Percentiles rank a stretch among this genome's conserved stretches.
These are phyloP conservation scores for Macrobrachium rosenbergii DNA, from an alignment of 1,140 invertebrate species.

Conservation along the genomic window DNA sequence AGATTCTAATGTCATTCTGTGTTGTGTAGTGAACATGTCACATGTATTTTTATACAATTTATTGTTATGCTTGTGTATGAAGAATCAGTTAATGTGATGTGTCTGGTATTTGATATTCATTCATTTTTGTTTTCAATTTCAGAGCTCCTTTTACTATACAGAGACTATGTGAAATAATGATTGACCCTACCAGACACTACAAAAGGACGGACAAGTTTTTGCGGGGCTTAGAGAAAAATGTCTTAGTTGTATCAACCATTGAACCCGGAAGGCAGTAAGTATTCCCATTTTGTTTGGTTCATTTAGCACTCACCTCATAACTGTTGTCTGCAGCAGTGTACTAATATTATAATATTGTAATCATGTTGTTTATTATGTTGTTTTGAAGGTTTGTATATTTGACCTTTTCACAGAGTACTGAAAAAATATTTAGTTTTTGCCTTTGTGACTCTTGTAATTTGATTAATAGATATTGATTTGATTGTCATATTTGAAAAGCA, in stretches of 20 bases:
- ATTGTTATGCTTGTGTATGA: background rate
- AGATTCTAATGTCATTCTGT: too few relatives aligned
- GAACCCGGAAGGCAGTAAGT: conserved; percentile 72
- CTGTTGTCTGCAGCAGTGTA: too few relatives aligned
- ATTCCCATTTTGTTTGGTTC: background rate
- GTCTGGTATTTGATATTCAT: conserved; percentile 18
- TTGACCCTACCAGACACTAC: conserved; percentile 92
- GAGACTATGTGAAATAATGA: conserved; percentile 92
- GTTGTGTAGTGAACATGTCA: too few relatives aligned
- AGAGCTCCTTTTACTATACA: conserved; percentile 97
- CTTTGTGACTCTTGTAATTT: too few relatives aligned
- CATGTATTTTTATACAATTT: background rate
- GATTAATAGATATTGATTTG: too few relatives aligned
- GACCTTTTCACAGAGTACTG: too few relatives aligned
- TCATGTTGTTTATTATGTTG: too few relatives aligned
- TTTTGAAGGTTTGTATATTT: too few relatives aligned
- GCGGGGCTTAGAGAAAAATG: conserved; percentile 93
- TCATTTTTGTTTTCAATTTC: conserved; percentile 73
- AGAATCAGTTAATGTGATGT: background rate
- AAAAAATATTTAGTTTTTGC: too few relatives aligned
- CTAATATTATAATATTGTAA: too few relatives aligned
- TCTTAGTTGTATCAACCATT: conserved; percentile 94
- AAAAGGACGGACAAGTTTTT: conserved; percentile 96
- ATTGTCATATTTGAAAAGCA: too few relatives aligned
- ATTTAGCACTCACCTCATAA: background rate